Percentiles rank a stretch among this genome's conserved stretches.
These are phyloP conservation scores for Hipposideros larvatus DNA, from an alignment of 2,797 vertebrate genomes.

Conservation along the genomic window DNA sequence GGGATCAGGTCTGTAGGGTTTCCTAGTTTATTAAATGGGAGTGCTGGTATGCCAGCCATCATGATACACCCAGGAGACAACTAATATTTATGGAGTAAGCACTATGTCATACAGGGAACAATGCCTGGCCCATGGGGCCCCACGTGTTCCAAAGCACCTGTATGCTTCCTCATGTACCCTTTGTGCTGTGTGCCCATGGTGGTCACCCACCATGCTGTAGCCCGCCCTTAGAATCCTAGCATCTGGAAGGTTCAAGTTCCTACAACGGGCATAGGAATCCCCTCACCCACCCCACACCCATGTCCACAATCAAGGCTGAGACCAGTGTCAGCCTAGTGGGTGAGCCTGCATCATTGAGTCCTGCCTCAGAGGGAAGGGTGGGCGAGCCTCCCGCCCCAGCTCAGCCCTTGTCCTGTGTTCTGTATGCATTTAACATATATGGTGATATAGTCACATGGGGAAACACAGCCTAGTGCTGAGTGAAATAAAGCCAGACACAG, in stretches of 20 bases:
- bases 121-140: background rate
- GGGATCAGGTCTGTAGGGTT: background rate
- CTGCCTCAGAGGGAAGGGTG: background rate
- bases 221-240: background rate
- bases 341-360: background rate
- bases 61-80: background rate
- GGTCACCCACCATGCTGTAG: rapidly evolving
- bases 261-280: background rate
- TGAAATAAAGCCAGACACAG: background rate
- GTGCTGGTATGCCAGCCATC: background rate
- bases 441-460: background rate
- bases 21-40: background rate
- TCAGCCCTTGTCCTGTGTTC: background rate
- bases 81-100: rapidly evolving
- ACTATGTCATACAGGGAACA: background rate
- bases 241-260: background rate
- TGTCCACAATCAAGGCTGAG: background rate
- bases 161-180: background rate
- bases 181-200: rapidly evolving
- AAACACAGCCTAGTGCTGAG: background rate
- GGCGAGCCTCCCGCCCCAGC: too few species aligned
- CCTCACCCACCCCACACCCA: background rate
- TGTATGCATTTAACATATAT: background rate
- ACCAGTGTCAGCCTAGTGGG: background rate
- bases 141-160: background rate